Evolutionary conservation across 2,113 vertebrate species (phyloP).

Genomic region (Pantherophis guttatus): DNA sequence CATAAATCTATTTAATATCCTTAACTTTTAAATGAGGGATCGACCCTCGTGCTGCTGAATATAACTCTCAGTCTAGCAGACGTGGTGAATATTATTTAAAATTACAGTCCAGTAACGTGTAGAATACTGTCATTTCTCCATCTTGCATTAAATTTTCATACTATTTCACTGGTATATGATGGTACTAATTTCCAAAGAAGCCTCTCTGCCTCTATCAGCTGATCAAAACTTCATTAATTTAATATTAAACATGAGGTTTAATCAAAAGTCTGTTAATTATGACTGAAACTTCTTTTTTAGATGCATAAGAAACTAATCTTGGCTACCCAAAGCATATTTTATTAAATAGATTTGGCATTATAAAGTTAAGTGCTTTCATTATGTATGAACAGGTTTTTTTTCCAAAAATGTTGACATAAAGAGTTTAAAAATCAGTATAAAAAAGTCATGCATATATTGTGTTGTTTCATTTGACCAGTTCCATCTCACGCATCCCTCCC

Average conservation of each 20-base stretch:
- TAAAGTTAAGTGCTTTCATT: conserved; percentile 2
- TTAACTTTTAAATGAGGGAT: not conserved
- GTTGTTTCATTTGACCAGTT: not conserved
- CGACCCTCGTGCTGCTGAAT: not conserved
- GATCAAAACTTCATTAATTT: not conserved
- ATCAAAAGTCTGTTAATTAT: conserved; percentile 1
- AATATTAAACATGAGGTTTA: not conserved
- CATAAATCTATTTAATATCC: not conserved
- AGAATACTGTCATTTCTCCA: not conserved
- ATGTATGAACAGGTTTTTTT: not conserved
- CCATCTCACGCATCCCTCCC: not conserved
- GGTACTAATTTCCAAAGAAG: not conserved
- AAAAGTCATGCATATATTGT: not conserved
- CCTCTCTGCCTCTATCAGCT: not conserved
- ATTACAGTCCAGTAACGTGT: not conserved
- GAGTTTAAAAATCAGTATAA: not conserved
- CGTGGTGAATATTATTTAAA: not conserved
- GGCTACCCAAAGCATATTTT: not conserved
- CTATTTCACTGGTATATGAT: not conserved
- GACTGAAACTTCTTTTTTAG: not conserved
- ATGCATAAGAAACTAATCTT: not conserved
- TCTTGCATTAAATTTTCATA: not conserved
- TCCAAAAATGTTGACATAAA: not conserved
- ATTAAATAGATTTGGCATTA: not conserved
- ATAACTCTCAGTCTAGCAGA: not conserved